Conservation (phyloP, 2,113 vertebrate genomes). For the Dolichotis patagonum region DNA sequence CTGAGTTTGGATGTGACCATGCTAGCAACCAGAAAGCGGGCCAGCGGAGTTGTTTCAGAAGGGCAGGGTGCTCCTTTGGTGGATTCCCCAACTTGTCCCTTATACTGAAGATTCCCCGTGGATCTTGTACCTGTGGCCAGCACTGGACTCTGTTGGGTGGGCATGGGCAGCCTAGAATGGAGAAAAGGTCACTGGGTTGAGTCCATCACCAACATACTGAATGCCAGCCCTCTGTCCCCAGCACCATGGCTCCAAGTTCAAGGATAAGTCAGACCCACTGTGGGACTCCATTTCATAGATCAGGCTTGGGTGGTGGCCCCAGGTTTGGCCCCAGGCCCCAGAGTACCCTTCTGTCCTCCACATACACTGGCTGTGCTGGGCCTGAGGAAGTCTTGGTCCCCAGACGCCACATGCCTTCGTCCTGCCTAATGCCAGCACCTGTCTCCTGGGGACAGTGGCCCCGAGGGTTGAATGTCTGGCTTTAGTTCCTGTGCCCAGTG, state of each 20-base stretch:
- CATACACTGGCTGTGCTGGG: not conserved
- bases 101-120: fast-evolving
- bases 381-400: not conserved
- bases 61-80: not conserved
- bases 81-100: not conserved
- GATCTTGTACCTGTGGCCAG: not conserved
- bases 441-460: slow-evolving; percentile 24
- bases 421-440: slow-evolving; percentile 37
- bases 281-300: not conserved
- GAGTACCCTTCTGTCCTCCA: not conserved
- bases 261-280: not conserved
- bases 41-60: not conserved
- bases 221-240: fast-evolving
- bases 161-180: not conserved
- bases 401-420: not conserved
- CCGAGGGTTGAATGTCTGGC: not conserved
- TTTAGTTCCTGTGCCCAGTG: not conserved
- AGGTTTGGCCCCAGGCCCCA: not conserved
- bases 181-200: not conserved
- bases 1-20: too few species aligned
- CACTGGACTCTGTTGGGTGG: not conserved
- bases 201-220: too few species aligned
- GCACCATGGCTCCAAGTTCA: not conserved
- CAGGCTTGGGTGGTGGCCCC: not conserved
- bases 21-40: not conserved